Evolutionary conservation across 2,113 vertebrate genomes (phyloP), one percentile per base, ranked within the genome.

Genomic region (Struthidea cinerea): DNA sequence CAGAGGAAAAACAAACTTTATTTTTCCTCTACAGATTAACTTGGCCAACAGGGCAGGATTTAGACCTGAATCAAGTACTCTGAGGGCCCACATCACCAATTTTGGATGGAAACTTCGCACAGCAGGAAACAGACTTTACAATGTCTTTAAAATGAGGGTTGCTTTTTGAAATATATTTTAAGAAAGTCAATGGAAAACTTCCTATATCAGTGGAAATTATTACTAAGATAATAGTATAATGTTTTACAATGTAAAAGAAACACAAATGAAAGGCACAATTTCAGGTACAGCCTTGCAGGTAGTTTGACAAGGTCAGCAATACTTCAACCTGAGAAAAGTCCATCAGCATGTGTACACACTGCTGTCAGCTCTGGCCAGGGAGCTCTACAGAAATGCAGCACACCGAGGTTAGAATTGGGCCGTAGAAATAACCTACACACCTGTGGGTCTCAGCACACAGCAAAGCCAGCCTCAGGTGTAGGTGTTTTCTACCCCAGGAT

Each of bases 1-100:
- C 61, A 69, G 21, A 91, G 74, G 93, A 84, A 93, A 91, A 89
- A 42, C 53, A 94, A 96, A 82, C 61, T 84, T 78, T 7, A 39
- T 86, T 93, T 37, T 63, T 87, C 53, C 65, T 76, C 53, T 84
- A 16, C 13, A 52, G 59, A 86, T 85, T 55, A 96, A 65, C 35
- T 46, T 16, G 53, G 68, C 16, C 67, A 86, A 53, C 8, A 47
- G 73, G 39, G 49, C 2, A 3, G 42, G 27, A 52, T 88, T 67
- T 27, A 85, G 46, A 75, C 18, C 50, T 24, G 59, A 77, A 50
- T 16, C 63, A 61, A 50, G 13, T 41, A 59, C 49, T 81, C 35
- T 17, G 37, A 61, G 53, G 19, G 26, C 28, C 27, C 61, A 41
- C 18, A 46, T 39, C 60, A 60, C 21, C 56, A 55, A 6, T 2